These are phyloP conservation scores for Poeciliopsis occidentalis DNA, from an alignment of 2,113 vertebrate species.

Conservation along the genomic window DNA sequence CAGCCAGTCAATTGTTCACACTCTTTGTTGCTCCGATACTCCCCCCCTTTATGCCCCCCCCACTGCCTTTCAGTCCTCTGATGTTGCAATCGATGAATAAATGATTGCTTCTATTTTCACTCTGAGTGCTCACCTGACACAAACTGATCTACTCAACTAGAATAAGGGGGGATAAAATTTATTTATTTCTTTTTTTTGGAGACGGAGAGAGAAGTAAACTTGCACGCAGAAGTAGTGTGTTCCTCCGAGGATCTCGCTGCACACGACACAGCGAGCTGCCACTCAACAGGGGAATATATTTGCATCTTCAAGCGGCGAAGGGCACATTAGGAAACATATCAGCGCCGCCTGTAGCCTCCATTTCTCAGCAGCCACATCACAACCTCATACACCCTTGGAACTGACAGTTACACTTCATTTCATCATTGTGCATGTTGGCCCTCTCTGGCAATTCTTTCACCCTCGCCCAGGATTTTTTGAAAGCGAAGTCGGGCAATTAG, in stretches of 20 bases:
- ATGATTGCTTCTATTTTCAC: slow-evolving; percentile 82
- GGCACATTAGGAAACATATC: slow-evolving; percentile 44
- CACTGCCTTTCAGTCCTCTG: slow-evolving; percentile 66
- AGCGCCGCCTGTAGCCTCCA: slow-evolving; percentile 16
- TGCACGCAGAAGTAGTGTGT: slow-evolving; percentile 40
- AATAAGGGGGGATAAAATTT: slow-evolving; percentile 27
- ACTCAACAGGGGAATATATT: slow-evolving; percentile 64
- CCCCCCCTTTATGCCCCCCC: slow-evolving; percentile 28
- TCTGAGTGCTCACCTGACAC: slow-evolving; percentile 54
- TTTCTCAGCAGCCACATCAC: slow-evolving; percentile 2
- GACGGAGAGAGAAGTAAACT: slow-evolving; percentile 18
- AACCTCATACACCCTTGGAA: slow-evolving; percentile 23
- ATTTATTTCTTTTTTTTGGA: slow-evolving; percentile 21
- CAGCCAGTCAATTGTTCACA: slow-evolving; percentile 45
- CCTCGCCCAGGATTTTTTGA: slow-evolving; percentile 21
- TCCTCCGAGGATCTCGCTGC: slow-evolving; percentile 35
- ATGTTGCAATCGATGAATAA: slow-evolving; percentile 84
- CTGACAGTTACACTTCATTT: slow-evolving; percentile 66
- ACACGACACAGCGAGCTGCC: slow-evolving; percentile 54
- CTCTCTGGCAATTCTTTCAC: slow-evolving; percentile 9
- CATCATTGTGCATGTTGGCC: slow-evolving; percentile 42
- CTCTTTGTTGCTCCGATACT: slow-evolving; percentile 54
- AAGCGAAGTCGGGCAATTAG: slow-evolving; percentile 33
- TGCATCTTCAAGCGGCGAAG: slow-evolving; percentile 54
- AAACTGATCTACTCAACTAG: slow-evolving; percentile 49